Conservation (phyloP, 2,888 invertebrate genomes). For the Patella caerulea region DNA sequence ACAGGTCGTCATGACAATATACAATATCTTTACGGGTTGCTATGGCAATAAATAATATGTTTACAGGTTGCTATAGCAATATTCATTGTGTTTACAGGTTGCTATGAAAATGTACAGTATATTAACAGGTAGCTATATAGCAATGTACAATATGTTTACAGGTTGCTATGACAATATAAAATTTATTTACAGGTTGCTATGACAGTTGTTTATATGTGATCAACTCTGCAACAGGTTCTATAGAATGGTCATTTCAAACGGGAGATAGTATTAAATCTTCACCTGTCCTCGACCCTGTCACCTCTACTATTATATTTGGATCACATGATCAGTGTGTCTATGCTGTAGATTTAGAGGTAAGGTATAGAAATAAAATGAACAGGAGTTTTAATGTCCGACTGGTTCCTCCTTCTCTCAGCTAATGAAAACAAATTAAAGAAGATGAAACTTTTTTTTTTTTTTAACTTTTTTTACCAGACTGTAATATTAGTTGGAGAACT, state of each 20-base stretch:
- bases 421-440: background rate
- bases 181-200: slow-evolving; percentile 76
- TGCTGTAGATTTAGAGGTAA: slow-evolving; percentile 52
- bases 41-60: too few relatives aligned
- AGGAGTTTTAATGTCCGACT: background rate
- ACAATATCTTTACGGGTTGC: too few relatives aligned
- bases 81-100: too few relatives aligned
- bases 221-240: slow-evolving; percentile 74
- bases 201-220: slow-evolving; percentile 82
- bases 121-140: too few relatives aligned
- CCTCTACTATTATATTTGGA: slow-evolving; percentile 77
- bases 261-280: slow-evolving; percentile 79
- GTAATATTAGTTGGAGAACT: background rate
- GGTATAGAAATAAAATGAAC: background rate
- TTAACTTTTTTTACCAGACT: background rate
- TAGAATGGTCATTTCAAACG: slow-evolving; percentile 78
- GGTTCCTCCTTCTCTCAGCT: too few relatives aligned
- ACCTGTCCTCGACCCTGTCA: slow-evolving; percentile 73
- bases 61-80: too few relatives aligned
- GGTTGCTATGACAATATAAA: background rate
- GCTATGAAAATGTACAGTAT: too few relatives aligned
- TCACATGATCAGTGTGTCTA: slow-evolving; percentile 81
- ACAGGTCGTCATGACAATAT: too few relatives aligned
- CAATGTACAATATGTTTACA: too few relatives aligned
- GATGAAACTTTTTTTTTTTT: background rate